Conservation (phyloP, 1,140 invertebrate species). For the Bombus breviceps region DNA sequence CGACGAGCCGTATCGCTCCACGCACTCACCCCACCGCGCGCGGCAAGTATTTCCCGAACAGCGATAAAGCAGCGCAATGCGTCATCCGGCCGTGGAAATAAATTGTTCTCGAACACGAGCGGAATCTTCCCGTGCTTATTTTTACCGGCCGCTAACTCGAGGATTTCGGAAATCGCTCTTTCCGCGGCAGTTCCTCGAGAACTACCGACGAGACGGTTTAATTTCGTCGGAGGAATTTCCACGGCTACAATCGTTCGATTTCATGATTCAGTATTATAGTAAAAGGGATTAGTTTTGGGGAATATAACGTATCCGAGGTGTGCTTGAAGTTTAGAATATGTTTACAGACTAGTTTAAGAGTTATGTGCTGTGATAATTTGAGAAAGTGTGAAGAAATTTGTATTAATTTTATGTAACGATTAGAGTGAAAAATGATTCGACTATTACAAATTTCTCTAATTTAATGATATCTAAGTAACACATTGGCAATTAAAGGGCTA, state of each 20-base stretch:
- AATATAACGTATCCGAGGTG: not conserved
- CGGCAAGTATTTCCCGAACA: conserved; percentile 65
- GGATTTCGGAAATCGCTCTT: conserved; percentile 55
- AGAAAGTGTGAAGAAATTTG: not conserved
- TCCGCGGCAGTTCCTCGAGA: conserved; percentile 11
- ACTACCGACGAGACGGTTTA: not conserved
- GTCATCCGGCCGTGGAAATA: conserved; percentile 64
- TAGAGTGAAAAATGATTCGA: not conserved
- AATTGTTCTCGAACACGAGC: conserved; percentile 65
- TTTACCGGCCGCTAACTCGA: conserved; percentile 50
- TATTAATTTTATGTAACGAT: not conserved
- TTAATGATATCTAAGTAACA: not conserved
- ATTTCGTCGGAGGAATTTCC: not conserved
- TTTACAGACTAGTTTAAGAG: not conserved
- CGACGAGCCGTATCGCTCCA: conserved; percentile 50
- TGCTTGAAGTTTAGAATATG: not conserved
- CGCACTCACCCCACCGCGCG: conserved; percentile 43
- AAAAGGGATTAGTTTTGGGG: too few species aligned
- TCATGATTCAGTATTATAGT: not conserved
- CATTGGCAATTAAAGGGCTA: not conserved
- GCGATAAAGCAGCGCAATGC: conserved; percentile 67
- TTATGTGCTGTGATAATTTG: not conserved
- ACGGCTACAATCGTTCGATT: not conserved
- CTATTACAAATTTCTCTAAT: not conserved
- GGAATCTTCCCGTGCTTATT: conserved; percentile 66